A percentile compares a stretch with the other conserved stretches of the same genome.
These are phyloP conservation scores for Cosmia trapezina DNA, from an alignment of 2,888 invertebrate species.

Conservation along the genomic window DNA sequence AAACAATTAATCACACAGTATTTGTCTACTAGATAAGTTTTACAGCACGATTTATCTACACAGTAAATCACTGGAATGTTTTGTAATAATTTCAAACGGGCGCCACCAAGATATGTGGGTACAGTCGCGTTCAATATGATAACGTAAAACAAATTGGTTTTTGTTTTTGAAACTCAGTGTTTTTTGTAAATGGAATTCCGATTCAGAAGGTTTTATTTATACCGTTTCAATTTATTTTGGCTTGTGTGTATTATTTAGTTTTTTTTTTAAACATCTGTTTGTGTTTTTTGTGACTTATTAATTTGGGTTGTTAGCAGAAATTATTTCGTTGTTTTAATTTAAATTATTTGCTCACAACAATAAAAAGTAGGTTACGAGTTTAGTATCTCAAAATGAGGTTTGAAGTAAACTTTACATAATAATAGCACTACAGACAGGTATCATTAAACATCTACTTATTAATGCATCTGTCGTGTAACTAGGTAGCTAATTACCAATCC, in stretches of 20 bases:
- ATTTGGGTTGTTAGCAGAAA: conserved; percentile 5
- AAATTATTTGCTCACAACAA: neutral
- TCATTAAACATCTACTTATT: neutral
- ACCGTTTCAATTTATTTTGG: conserved; percentile 41
- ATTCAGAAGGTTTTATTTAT: conserved; percentile 36
- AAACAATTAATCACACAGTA: conserved; percentile 67
- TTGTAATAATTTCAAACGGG: conserved; percentile 68
- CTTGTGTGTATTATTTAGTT: conserved; percentile 21
- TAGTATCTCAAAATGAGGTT: neutral
- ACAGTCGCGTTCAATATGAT: conserved; percentile 54
- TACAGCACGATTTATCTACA: conserved; percentile 64
- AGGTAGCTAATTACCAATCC: neutral
- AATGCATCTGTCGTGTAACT: neutral
- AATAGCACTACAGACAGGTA: neutral
- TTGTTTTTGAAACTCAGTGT: conserved; percentile 34
- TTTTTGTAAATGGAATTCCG: conserved; percentile 42
- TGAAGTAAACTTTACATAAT: neutral
- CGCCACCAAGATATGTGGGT: conserved; percentile 58
- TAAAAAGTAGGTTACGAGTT: neutral
- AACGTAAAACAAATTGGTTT: conserved; percentile 49
- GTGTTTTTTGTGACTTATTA: neutral
- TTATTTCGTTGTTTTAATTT: neutral
- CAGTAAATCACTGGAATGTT: conserved; percentile 69
- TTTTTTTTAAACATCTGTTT: conserved; percentile 5
- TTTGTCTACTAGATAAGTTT: conserved; percentile 67